phyloP scores from a whole-genome alignment of 1,140 invertebrate genomes.

The Vollenhovia emeryi region DNA sequence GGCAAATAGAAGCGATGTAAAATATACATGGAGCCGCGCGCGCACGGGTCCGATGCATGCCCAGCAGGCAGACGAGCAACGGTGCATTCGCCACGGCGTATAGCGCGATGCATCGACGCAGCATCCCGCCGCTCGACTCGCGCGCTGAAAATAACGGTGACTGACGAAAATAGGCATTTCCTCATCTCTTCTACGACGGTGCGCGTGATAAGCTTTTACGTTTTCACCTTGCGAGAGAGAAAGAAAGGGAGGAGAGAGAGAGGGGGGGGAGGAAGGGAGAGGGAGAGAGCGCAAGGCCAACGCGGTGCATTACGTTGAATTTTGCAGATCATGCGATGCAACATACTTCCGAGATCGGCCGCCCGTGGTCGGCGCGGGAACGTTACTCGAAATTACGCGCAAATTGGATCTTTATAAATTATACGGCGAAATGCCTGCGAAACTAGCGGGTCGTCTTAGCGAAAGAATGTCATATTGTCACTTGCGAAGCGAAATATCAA shows the following conservation, averaged over 20 bases:
- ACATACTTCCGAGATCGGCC: constrained; percentile 18
- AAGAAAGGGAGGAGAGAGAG: background rate
- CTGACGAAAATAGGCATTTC: constrained; percentile 70
- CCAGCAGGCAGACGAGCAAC: constrained; percentile 56
- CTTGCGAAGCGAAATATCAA: background rate
- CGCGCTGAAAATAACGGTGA: constrained; percentile 72
- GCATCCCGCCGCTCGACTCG: constrained; percentile 53
- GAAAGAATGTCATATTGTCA: background rate
- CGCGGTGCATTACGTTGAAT: constrained; percentile 35
- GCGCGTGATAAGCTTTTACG: constrained; percentile 65
- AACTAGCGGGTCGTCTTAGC: background rate
- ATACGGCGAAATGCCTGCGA: background rate
- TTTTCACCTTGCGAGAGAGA: constrained; percentile 30
- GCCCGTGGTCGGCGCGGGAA: constrained; percentile 23
- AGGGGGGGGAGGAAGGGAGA: background rate
- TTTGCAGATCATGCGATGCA: constrained; percentile 54
- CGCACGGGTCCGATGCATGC: constrained; percentile 26
- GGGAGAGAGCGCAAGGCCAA: background rate
- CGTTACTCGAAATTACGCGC: constrained; percentile 41
- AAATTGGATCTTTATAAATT: constrained; percentile 55
- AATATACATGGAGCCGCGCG: constrained; percentile 4
- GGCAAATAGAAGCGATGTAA: constrained; percentile 42
- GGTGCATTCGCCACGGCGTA: constrained; percentile 65
- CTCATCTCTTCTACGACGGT: constrained; percentile 64
- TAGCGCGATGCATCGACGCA: constrained; percentile 56